Percentiles rank a stretch among this genome's conserved stretches.
Conservation (phyloP, 2,888 invertebrate species). For the Timema cristinae region DNA sequence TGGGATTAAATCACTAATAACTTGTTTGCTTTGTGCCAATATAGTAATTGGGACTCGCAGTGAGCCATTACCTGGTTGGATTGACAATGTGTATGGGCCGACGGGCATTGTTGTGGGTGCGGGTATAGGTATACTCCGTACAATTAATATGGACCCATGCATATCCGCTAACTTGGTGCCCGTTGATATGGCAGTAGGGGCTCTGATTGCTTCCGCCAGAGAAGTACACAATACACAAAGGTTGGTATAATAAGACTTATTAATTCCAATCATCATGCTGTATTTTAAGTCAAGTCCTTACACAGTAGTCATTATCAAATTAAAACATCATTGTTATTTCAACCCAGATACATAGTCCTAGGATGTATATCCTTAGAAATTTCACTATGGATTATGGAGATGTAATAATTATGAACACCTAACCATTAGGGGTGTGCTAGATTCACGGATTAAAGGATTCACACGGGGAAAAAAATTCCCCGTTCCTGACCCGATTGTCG, state of each 20-base stretch:
- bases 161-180: conserved; percentile 64
- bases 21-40: neutral
- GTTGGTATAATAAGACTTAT: neutral
- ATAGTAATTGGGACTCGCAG: conserved; percentile 42
- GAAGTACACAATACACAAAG: conserved; percentile 36
- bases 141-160: conserved; percentile 51
- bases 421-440: too few relatives aligned
- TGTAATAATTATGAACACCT: too few relatives aligned
- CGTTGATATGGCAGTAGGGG: conserved; percentile 61
- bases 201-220: conserved; percentile 58
- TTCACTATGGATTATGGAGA: too few relatives aligned
- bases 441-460: too few relatives aligned
- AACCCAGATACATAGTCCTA: too few relatives aligned
- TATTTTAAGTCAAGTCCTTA: too few relatives aligned
- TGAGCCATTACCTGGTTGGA: conserved; percentile 57
- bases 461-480: too few relatives aligned
- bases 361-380: too few relatives aligned
- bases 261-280: neutral
- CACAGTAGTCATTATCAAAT: too few relatives aligned
- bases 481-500: too few relatives aligned
- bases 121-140: conserved; percentile 58
- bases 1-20: neutral
- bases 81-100: conserved; percentile 66
- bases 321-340: too few relatives aligned
- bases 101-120: conserved; percentile 53